Conservation (phyloP, 2,888 invertebrate species). For the Drosophila pullipes region DNA sequence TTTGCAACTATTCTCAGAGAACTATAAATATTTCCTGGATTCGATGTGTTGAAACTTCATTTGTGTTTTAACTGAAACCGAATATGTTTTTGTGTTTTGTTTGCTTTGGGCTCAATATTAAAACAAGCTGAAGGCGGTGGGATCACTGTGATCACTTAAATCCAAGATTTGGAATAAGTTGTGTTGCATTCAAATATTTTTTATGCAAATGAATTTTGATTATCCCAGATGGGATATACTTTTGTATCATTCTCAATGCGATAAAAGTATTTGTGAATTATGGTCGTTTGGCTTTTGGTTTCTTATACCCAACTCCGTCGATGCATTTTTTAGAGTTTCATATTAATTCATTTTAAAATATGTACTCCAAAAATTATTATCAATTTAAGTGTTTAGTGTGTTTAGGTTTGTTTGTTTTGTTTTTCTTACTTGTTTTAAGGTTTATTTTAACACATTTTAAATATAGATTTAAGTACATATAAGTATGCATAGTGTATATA, state of each 20-base stretch:
- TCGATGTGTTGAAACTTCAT: constrained; percentile 66
- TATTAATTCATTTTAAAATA: constrained; percentile 46
- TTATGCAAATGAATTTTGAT: constrained; percentile 33
- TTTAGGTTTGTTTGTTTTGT: constrained; percentile 28
- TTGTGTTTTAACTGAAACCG: constrained; percentile 68
- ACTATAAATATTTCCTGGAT: constrained; percentile 35
- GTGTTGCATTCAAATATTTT: constrained; percentile 1
- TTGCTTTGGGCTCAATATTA: constrained; percentile 47
- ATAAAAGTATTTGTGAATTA: constrained; percentile 9
- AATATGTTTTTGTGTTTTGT: constrained; percentile 24
- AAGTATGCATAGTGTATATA: constrained; percentile 57
- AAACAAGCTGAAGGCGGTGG: constrained; percentile 76
- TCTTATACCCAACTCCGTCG: constrained; percentile 49
- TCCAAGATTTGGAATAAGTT: constrained; percentile 35
- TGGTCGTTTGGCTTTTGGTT: constrained; percentile 18
- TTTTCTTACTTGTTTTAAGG: background rate
- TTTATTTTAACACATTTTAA: constrained; percentile 51
- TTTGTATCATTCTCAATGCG: constrained; percentile 15
- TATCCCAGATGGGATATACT: background rate
- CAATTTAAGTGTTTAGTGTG: constrained; percentile 51
- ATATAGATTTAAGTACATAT: constrained; percentile 66
- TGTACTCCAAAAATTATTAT: constrained; percentile 74
- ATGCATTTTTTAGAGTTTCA: constrained; percentile 32
- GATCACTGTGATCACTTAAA: constrained; percentile 66
- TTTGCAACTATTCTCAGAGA: constrained; percentile 2